phyloP scores from a whole-genome alignment of 2,113 vertebrate species.

The Noctilio leporinus region DNA sequence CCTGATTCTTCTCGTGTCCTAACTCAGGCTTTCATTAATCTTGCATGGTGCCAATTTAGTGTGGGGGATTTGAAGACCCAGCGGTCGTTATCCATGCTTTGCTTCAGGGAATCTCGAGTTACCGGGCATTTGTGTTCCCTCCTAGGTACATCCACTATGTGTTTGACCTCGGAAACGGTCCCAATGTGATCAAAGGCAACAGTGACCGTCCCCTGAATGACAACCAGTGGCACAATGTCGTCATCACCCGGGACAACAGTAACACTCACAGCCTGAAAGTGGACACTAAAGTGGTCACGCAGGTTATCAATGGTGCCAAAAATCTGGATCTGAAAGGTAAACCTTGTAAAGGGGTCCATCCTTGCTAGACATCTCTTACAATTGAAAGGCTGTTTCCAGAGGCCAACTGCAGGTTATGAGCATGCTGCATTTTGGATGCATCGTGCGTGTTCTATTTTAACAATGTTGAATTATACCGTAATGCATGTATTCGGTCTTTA shows the following conservation, averaged over 20 bases:
- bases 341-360: not conserved
- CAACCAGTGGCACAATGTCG: slow-evolving; percentile 99
- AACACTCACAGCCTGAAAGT: slow-evolving; percentile 97
- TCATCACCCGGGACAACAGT: slow-evolving; percentile 96
- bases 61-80: not conserved
- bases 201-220: slow-evolving; percentile 93
- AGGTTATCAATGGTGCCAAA: slow-evolving; percentile 98
- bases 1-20: not conserved
- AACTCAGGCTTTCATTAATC: not conserved
- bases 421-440: fast-evolving
- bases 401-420: not conserved
- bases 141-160: slow-evolving; percentile 96
- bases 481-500: not conserved
- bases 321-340: slow-evolving; percentile 99
- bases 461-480: not conserved
- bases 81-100: fast-evolving
- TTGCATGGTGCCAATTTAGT: not conserved
- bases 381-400: not conserved
- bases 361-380: not conserved
- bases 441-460: not conserved
- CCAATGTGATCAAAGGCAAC: slow-evolving; percentile 97
- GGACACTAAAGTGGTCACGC: slow-evolving; percentile 91
- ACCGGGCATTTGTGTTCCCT: not conserved
- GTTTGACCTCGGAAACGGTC: slow-evolving; percentile 98
- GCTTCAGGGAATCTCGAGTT: not conserved